Base-by-base conservation (phyloP, 2,797 vertebrate genomes). In the Phrynocephalus vlangalii region DNA sequence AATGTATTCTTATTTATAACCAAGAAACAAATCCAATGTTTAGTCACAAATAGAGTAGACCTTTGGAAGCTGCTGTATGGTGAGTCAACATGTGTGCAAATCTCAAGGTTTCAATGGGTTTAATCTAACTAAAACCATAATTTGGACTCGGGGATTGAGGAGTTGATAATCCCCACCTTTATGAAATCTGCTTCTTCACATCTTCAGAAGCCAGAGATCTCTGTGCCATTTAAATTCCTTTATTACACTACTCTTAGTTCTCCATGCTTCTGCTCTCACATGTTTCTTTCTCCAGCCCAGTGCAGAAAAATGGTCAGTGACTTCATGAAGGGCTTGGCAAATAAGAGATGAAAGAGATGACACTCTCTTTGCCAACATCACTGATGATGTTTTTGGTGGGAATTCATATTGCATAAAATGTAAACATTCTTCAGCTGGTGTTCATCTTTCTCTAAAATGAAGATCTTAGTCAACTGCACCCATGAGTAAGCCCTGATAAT, bases 311-410 rank as follows among this genome's bases (percentile, higher is more conserved):
- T 78, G 44, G 33, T 9, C 33, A 48, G 1, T 77, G 33, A 44
- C n/a, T 20, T 13, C 56, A 16, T 28, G 75, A 85, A 33, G 20
- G 10, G 16, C 33, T 78, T 26, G 18, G 1, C 28, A 38, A 33
- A 5, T 24, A 50, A 68, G 18, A 11, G n/a, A 70, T n/a, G 22
- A n/a, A 84, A 52, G 7, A 52, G 4, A 0, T 6, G 30, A 50
- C 3, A 6, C 86, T 88, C 86, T 88, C 30, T 80, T 56, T 75
- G 20, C 30, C 82, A 82, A 0, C 10, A 1, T 15, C 24, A 15
- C 79, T 84, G 75, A 28, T 83, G 79, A 83, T 89, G 73, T 79
- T 1, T 1, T 48, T 80, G 38, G 38, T 82, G 86, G 18, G 60
- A 44, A 11, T 86, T 88, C 56, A 50, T 86, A 9, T 75, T 52